A percentile compares a stretch with the other conserved stretches of the same genome.
Conservation (phyloP, 2,888 invertebrate species). For the Caenorhabditis macrosperma region DNA sequence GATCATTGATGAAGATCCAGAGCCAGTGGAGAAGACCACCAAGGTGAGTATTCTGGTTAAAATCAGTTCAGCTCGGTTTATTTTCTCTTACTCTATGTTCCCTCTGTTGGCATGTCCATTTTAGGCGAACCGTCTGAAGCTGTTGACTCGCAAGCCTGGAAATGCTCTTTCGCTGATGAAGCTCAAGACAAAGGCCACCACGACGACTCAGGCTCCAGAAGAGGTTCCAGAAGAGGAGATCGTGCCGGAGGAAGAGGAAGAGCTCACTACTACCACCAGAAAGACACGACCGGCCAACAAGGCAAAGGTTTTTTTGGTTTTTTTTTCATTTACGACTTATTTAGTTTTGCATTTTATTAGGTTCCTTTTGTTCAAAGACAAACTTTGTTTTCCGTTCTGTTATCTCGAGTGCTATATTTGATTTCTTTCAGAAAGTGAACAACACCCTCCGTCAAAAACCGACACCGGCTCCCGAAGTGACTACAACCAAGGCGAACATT, state of each 20-base stretch:
- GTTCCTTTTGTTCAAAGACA: background rate
- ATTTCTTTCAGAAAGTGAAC: constrained; percentile 57
- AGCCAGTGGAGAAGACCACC: constrained; percentile 64
- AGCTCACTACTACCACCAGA: constrained; percentile 51
- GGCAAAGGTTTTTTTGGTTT: constrained; percentile 27
- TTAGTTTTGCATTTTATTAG: background rate
- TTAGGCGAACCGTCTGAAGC: constrained; percentile 64
- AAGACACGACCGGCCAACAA: constrained; percentile 22
- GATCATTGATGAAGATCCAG: constrained; percentile 69
- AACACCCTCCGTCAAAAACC: constrained; percentile 54
- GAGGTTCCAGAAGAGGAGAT: constrained; percentile 53
- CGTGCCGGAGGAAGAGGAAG: constrained; percentile 35
- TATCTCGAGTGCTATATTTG: background rate
- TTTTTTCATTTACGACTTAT: constrained; percentile 14
- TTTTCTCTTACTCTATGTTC: constrained; percentile 2
- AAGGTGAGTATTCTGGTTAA: constrained; percentile 54
- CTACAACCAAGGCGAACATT: constrained; percentile 71
- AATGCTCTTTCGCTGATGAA: constrained; percentile 53
- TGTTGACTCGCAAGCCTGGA: constrained; percentile 61
- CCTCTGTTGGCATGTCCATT: constrained; percentile 22
- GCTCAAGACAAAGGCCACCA: constrained; percentile 56
- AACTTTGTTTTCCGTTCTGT: background rate
- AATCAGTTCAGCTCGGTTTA: background rate
- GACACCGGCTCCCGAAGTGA: constrained; percentile 58
- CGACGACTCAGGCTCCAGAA: constrained; percentile 42